Evolutionary conservation across 2,797 vertebrate genomes (phyloP), one percentile per base, ranked within the genome.

Genomic region (Tragopan temminckii): DNA sequence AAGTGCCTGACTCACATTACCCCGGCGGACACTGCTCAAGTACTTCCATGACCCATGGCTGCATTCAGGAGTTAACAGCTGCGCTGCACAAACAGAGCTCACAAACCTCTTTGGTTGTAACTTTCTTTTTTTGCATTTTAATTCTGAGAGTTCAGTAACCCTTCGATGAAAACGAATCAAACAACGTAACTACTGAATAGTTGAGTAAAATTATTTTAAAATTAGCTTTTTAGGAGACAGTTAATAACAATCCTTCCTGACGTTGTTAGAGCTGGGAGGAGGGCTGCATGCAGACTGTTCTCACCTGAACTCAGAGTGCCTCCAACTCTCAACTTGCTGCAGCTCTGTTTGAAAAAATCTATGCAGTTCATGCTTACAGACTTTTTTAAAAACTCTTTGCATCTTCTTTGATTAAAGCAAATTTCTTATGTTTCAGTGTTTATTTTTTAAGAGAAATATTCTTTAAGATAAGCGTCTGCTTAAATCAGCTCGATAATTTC

Each of bases 21-120:
- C 15, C 46, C 21, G 9, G 13, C 0, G 52, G 64, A 5, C 8
- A 19, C 46, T 57, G 42, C 62, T 21, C 46, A 4, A 7, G 43
- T 1, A 1, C 23, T 55, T 14, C 4, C 76, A 50, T 29, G 58
- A 45, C 20, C 25, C n/a, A 10, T 17, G 36, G 43, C 6, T 11
- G 8, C 3, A 9, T 31, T 31, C 1, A 4, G 38, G 64, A 27
- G 3, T 19, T 5, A 11, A 25, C 24, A 35, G 38, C 16, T 24
- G n/a, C 31, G 16, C 7, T 18, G 38, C 10, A 61, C 29, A 2
- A 4, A 46, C 1, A 27, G 8, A 62, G 21, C 16, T 62, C 91
- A 33, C 11, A 33, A 3, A 6, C 0, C 18, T n/a, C 0, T 0
- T 20, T 8, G 4, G 52, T 29, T 48, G 25, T 24, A 72, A 72